These are phyloP conservation scores for Bombus terrestris DNA, from an alignment of 1,140 invertebrate genomes.

Conservation along the genomic window DNA sequence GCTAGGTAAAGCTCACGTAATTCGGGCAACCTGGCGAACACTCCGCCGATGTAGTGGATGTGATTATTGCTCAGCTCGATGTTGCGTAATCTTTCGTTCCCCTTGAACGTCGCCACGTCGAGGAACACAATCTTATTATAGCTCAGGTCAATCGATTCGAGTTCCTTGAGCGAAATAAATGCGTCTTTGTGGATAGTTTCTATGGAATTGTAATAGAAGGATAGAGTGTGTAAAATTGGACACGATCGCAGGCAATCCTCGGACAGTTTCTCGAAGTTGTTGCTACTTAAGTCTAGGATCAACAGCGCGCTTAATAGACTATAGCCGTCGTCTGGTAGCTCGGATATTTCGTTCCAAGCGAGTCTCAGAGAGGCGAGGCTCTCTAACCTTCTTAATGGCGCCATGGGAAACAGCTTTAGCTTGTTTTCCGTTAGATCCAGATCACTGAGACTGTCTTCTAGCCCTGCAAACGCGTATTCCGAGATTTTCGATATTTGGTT, in stretches of 20 bases:
- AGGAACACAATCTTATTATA: constrained; percentile 92
- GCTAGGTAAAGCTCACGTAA: constrained; percentile 92
- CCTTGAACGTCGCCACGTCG: constrained; percentile 88
- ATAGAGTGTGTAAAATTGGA: constrained; percentile 90
- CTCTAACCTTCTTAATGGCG: constrained; percentile 89
- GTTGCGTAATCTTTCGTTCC: constrained; percentile 89
- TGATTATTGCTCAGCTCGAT: constrained; percentile 95
- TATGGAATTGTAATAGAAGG: constrained; percentile 92
- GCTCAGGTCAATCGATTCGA: constrained; percentile 93
- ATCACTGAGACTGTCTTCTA: constrained; percentile 91
- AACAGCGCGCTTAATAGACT: constrained; percentile 88
- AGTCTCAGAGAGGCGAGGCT: constrained; percentile 88
- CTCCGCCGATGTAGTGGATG: constrained; percentile 90
- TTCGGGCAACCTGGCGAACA: constrained; percentile 90
- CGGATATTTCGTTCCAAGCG: constrained; percentile 92
- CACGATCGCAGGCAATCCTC: constrained; percentile 91
- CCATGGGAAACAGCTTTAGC: constrained; percentile 90
- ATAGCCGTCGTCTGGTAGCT: constrained; percentile 88
- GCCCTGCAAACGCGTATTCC: constrained; percentile 92
- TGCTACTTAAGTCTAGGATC: constrained; percentile 93
- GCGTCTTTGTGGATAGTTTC: constrained; percentile 89
- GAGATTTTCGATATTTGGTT: constrained; percentile 90
- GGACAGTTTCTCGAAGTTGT: constrained; percentile 89
- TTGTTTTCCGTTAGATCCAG: constrained; percentile 94
- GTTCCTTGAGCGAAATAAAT: constrained; percentile 87